Evolutionary conservation across 1,140 invertebrate species (phyloP), one percentile per base, ranked within the genome.

Genomic region (Drosophila sproati): DNA sequence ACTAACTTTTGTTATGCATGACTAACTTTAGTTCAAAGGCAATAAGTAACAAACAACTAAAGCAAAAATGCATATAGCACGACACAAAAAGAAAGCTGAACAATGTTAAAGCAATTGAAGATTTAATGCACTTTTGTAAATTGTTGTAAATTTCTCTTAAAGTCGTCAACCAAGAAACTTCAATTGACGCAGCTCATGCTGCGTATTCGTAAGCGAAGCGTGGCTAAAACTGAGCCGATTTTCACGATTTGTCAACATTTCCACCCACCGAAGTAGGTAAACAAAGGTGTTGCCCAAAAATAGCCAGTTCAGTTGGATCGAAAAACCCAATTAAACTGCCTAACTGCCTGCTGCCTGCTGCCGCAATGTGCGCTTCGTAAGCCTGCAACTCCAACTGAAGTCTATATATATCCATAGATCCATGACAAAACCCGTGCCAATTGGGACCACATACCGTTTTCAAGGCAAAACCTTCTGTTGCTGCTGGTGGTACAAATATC

Each of bases 301-400:
- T 62, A 54, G 52, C 29, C 74, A 50, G 57, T 28, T n/a, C 7
- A 67, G 64, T 32, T 64, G 68, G 66, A 62, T 75, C 62, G 28
- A 51, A 68, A 85, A 80, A 86, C 78, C 74, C 82, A 85, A 85
- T 85, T 85, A 85, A 85, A 86, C 80, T 80, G 62, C 66, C 50
- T 50, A 12, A 12, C 12, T 12, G 12, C 12, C 12, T 12, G 12
- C 12, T 12, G 62, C 70, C 50, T 50, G 66, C 47, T 39, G 31
- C 28, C 28, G 31, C 63, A 57, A 31, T 10, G 34, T 61, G 34
- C 57, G 43, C 41, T 7, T 63, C 7, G 54, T 37, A 60, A 62
- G 37, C 51, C 50, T 43, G 57, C 20, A 41, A 43, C 4, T 39
- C 41, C 34, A 45, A 41, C 29, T 37, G 61, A 35, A 51, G 57